Conservation (phyloP, 2,888 invertebrate genomes). For the Eilema sororculum region DNA sequence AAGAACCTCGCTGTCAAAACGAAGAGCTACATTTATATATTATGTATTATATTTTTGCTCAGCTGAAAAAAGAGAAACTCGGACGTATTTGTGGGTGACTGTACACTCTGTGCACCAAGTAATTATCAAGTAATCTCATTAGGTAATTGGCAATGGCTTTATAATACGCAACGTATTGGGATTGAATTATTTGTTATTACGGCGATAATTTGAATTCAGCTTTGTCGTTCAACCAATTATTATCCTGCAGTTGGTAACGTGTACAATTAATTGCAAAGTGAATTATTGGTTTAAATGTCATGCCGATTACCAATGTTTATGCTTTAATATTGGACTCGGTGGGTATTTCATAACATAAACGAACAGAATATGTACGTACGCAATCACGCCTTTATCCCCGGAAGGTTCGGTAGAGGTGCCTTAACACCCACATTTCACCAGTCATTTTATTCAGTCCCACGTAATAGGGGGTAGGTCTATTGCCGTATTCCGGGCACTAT, state of each 20-base stretch:
- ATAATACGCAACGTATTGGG: background rate
- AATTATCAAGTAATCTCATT: background rate
- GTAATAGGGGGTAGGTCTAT: no score
- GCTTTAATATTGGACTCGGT: background rate
- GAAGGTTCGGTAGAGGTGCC: no score
- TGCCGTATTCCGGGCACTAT: no score
- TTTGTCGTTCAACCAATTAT: constrained; percentile 7
- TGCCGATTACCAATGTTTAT: background rate
- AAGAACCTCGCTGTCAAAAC: no score
- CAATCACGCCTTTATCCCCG: no score
- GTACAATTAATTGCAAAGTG: background rate
- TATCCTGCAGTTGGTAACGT: background rate
- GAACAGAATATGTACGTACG: background rate
- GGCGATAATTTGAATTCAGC: constrained; percentile 3
- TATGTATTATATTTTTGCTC: no score
- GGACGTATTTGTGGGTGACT: background rate
- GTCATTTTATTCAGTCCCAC: no score
- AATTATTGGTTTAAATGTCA: background rate
- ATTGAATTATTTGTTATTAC: constrained; percentile 10
- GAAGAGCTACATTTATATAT: no score
- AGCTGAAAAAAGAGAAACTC: background rate
- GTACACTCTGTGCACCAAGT: background rate
- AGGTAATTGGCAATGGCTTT: background rate
- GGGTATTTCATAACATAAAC: background rate
- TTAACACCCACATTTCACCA: no score